A percentile compares a stretch with the other conserved stretches of the same genome.
Conservation (phyloP, 2,113 vertebrate genomes). For the Chunga burmeisteri region DNA sequence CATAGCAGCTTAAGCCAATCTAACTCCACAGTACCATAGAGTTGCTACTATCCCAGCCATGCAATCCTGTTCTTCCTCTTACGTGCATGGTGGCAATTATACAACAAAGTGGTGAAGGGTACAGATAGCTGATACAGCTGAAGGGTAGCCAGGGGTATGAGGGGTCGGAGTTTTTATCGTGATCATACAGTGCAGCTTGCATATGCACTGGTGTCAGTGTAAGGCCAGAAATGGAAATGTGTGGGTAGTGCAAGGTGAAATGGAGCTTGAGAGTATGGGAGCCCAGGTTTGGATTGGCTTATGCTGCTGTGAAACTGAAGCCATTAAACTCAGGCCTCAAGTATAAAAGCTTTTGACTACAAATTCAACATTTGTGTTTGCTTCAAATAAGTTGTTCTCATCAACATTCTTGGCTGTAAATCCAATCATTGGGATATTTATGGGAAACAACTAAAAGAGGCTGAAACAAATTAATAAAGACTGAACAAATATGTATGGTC, state of each 20-base stretch:
- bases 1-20: neutral
- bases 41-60: neutral
- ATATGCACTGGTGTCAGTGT: neutral
- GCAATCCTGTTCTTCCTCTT: neutral
- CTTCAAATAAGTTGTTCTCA: neutral
- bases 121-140: neutral
- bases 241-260: neutral
- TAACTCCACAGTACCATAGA: neutral
- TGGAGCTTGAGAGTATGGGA: neutral
- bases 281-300: neutral
- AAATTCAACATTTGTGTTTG: neutral
- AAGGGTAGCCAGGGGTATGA: neutral
- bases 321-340: neutral
- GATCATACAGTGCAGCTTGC: neutral
- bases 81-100: neutral
- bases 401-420: neutral
- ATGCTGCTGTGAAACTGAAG: neutral
- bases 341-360: neutral
- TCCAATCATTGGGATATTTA: neutral
- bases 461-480: neutral
- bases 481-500: neutral
- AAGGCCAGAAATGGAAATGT: neutral
- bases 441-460: neutral
- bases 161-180: neutral
- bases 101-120: neutral